These are phyloP conservation scores for Otolemur garnettii DNA, from an alignment of 2,113 vertebrate species.

Conservation along the genomic window DNA sequence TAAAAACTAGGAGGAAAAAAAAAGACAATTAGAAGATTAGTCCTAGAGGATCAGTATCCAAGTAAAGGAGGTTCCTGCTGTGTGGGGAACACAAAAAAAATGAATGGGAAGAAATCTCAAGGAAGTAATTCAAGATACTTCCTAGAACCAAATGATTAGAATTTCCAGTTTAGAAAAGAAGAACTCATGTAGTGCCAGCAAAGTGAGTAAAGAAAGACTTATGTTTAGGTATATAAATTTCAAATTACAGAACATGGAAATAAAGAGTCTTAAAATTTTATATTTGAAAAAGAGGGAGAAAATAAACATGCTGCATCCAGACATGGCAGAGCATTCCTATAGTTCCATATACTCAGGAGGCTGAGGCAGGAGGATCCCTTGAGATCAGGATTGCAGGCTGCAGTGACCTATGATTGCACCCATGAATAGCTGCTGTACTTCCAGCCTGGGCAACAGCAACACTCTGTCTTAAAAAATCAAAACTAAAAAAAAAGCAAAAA, in stretches of 20 bases:
- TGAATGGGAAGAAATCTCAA: background rate
- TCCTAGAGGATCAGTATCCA: background rate
- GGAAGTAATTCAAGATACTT: background rate
- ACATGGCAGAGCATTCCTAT: too few relatives aligned
- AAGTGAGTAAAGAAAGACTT: slow-evolving; percentile 5
- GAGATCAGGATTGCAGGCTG: too few relatives aligned
- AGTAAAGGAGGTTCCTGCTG: background rate
- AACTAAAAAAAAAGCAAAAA: too few relatives aligned
- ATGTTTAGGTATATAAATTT: background rate
- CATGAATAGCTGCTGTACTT: too few relatives aligned
- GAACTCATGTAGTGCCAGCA: background rate
- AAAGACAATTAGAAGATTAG: background rate
- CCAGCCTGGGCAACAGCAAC: too few relatives aligned
- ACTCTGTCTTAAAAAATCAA: too few relatives aligned
- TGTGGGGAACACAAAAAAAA: background rate
- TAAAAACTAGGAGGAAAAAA: background rate
- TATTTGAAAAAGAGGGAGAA: too few relatives aligned
- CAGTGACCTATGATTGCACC: too few relatives aligned
- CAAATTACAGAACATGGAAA: slow-evolving; percentile 7
- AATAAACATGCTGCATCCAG: background rate
- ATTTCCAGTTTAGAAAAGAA: slow-evolving; percentile 21
- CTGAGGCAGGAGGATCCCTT: too few relatives aligned
- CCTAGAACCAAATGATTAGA: background rate
- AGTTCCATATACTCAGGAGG: too few relatives aligned
- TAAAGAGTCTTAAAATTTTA: background rate